Evolutionary conservation across 64 coral and sea anemone species (phyloP).

Genomic region (Dendrophyllia cribrosa): DNA sequence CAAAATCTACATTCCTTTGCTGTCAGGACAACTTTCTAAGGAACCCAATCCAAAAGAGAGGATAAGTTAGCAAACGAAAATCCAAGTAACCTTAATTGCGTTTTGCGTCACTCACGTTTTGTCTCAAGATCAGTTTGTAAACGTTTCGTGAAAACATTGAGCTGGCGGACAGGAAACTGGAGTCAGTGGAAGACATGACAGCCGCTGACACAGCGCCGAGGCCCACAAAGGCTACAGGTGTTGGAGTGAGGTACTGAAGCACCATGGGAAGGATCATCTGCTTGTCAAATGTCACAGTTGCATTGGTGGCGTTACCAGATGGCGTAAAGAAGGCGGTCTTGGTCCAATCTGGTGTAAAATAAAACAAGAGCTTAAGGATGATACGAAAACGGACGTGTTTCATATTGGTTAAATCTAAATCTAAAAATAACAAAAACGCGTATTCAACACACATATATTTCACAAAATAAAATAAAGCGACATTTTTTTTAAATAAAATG

Average conservation of each 20-base stretch:
- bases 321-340: slow-evolving; percentile 67
- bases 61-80: too few species aligned
- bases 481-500: too few species aligned
- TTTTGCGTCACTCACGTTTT: slow-evolving; percentile 15
- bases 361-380: background rate
- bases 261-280: slow-evolving; percentile 83
- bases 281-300: slow-evolving; percentile 50
- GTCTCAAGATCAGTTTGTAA: slow-evolving; percentile 76
- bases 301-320: slow-evolving; percentile 50
- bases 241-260: slow-evolving; percentile 79
- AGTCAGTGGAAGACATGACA: slow-evolving; percentile 94
- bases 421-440: background rate
- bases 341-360: slow-evolving; percentile 59
- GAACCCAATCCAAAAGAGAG: too few species aligned
- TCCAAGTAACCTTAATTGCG: too few species aligned
- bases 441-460: background rate
- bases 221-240: slow-evolving; percentile 72
- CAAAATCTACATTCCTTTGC: too few species aligned
- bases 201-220: slow-evolving; percentile 88
- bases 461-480: too few species aligned
- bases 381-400: background rate
- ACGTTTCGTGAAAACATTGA: slow-evolving; percentile 85
- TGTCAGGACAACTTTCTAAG: too few species aligned
- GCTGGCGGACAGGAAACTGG: slow-evolving; percentile 72
- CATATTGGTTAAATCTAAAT: background rate